Percentiles rank a stretch among this genome's conserved stretches.
These are phyloP conservation scores for Zeuzera pyrina DNA, from an alignment of 2,888 invertebrate genomes.

Conservation along the genomic window DNA sequence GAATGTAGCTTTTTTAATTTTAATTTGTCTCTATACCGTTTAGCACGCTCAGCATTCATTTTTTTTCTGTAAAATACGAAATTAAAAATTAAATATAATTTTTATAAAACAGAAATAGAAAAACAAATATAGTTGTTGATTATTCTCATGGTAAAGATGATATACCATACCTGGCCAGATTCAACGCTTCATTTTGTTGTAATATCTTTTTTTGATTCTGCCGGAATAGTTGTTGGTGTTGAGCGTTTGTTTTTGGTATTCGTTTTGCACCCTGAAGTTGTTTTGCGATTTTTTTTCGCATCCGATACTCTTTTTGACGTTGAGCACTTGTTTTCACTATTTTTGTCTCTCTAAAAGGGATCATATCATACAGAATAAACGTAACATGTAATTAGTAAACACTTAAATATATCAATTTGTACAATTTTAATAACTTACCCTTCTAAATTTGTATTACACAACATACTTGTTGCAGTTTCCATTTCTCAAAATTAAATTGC, in stretches of 20 bases:
- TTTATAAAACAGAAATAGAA: background rate
- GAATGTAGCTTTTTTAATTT: slow-evolving; percentile 1
- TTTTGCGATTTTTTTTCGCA: no score
- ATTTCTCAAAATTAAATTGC: no score
- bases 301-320: no score
- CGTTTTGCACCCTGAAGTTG: background rate
- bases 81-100: background rate
- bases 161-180: no score
- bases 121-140: background rate
- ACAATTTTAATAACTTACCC: no score
- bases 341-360: no score
- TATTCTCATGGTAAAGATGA: background rate
- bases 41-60: background rate
- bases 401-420: no score
- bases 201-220: background rate
- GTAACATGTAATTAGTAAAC: no score
- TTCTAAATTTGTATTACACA: no score
- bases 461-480: no score
- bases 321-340: no score
- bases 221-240: background rate
- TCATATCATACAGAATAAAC: no score
- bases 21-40: slow-evolving; percentile 1
- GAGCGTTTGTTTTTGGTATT: background rate
- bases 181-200: background rate
- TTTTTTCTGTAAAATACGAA: slow-evolving; percentile 1